Base-by-base conservation (phyloP, 2,888 invertebrate genomes). In the Spialia ferax region DNA sequence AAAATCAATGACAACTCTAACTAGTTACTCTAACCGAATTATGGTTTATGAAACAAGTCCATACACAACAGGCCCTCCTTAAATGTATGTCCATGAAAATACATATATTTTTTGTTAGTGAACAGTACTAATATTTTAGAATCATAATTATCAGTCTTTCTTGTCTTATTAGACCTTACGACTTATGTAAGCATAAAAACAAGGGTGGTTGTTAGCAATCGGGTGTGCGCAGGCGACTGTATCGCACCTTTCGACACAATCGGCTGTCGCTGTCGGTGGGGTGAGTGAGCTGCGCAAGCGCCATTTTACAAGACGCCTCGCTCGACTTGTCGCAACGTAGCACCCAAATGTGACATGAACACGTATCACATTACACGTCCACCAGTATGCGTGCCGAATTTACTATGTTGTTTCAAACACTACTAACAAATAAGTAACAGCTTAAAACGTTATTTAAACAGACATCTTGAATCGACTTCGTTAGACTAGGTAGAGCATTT, bases 291-390 rank as follows among this genome's bases (percentile, higher is more conserved):
- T 93, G 88, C 91, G 92, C 92, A 92, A 93, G 91, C 88, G 88
- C 75, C 82, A 85, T 93, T 93, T 91, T 92, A 93, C 89, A 93
- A 93, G 92, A 89, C 88, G 84, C 84, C 78, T 88, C 86, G 83
- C 83, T 87, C 87, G 89, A 89, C 88, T 91, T 93, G 91, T 92
- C 89, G 93, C 91, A 93, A 93, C 79, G 86, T 83, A 83, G 89
- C 89, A 91, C 90, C 93, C 90, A 91, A 93, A 93, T 91, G 92
- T 92, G 92, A 92, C 90, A 91, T 86, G 86, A 85, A 90, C 92
- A 92, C 91, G 88, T 91, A 91, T 91, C 88, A 80, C 82, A 82
- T 90, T 89, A 86, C 88, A 86, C 81, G 80, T 85, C 78, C 82
- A 78, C 80, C 74, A 78, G 76, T 79, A 77, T 81, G 79, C 75